Conservation (phyloP, 2,797 vertebrate genomes). For the Poeciliopsis presidionis region DNA sequence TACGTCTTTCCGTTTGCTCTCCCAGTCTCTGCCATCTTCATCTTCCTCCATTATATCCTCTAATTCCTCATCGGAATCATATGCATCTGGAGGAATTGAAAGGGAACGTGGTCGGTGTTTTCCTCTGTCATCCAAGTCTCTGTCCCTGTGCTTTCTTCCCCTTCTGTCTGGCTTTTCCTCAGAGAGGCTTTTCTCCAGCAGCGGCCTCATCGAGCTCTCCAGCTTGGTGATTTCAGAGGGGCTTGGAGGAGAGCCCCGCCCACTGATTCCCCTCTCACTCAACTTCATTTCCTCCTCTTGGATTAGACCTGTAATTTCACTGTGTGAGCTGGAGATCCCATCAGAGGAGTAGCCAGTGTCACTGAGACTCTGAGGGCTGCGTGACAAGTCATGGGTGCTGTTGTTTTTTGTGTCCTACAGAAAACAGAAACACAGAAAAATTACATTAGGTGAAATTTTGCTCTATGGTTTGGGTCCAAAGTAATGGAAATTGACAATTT, state of each 20-base stretch:
- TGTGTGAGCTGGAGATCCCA: constrained; percentile 97
- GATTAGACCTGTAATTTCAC: constrained; percentile 95
- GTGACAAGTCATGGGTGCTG: constrained; percentile 92
- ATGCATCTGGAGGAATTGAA: constrained; percentile 93
- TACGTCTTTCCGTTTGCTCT: constrained; percentile 85
- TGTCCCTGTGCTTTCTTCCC: constrained; percentile 77
- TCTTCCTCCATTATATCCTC: constrained; percentile 95
- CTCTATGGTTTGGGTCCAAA: constrained; percentile 10
- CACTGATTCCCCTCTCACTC: constrained; percentile 86
- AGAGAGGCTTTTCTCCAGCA: constrained; percentile 85
- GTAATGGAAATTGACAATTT: not conserved
- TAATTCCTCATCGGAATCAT: constrained; percentile 94
- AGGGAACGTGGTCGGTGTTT: constrained; percentile 91
- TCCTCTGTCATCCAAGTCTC: constrained; percentile 84
- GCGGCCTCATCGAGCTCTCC: constrained; percentile 90
- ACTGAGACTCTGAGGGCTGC: constrained; percentile 97
- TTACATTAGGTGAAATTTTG: not conserved
- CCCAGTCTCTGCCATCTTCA: constrained; percentile 89
- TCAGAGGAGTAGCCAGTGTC: constrained; percentile 98
- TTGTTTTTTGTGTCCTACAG: constrained; percentile 90
- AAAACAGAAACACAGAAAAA: constrained; percentile 35
- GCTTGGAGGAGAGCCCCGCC: constrained; percentile 88
- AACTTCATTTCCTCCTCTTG: constrained; percentile 96
- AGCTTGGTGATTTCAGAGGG: constrained; percentile 94
- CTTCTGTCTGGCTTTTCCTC: constrained; percentile 82